These are phyloP conservation scores for Nymphalis polychloros DNA, from an alignment of 2,888 invertebrate species.

Conservation along the genomic window DNA sequence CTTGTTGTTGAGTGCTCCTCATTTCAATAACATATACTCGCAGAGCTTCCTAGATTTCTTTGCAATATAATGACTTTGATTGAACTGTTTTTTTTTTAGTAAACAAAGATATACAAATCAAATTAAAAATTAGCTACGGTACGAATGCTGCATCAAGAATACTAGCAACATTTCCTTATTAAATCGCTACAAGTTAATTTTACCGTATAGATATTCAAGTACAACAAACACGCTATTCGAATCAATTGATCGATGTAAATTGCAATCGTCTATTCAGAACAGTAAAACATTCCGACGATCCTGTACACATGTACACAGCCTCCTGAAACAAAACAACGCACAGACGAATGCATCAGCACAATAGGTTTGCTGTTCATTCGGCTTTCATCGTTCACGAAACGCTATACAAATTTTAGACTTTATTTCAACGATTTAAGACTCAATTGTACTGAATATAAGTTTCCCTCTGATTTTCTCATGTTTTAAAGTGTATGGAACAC, in stretches of 20 bases:
- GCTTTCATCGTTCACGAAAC: conserved; percentile 27
- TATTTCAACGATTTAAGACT: conserved; percentile 32
- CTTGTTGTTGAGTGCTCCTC: too few relatives aligned
- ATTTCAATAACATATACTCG: too few relatives aligned
- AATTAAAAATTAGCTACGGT: too few relatives aligned
- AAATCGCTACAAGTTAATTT: too few relatives aligned
- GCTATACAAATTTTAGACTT: conserved; percentile 28
- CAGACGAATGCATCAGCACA: conserved; percentile 38
- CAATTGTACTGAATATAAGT: conserved; percentile 16
- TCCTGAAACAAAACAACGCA: conserved; percentile 32
- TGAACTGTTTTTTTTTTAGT: too few relatives aligned
- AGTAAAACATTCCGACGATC: conserved; percentile 29
- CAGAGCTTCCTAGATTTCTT: too few relatives aligned
- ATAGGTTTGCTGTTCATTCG: conserved; percentile 35
- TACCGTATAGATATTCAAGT: neutral
- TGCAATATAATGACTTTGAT: too few relatives aligned
- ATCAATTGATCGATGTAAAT: conserved; percentile 24
- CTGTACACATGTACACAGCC: conserved; percentile 20
- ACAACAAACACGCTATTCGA: neutral
- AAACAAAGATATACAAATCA: too few relatives aligned
- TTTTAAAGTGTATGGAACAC: conserved; percentile 41
- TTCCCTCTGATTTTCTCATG: conserved; percentile 39
- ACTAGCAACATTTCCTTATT: too few relatives aligned
- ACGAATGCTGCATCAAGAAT: too few relatives aligned
- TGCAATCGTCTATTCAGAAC: conserved; percentile 33